These are phyloP conservation scores for Griposia aprilina DNA, from an alignment of 2,888 invertebrate species.

Conservation along the genomic window DNA sequence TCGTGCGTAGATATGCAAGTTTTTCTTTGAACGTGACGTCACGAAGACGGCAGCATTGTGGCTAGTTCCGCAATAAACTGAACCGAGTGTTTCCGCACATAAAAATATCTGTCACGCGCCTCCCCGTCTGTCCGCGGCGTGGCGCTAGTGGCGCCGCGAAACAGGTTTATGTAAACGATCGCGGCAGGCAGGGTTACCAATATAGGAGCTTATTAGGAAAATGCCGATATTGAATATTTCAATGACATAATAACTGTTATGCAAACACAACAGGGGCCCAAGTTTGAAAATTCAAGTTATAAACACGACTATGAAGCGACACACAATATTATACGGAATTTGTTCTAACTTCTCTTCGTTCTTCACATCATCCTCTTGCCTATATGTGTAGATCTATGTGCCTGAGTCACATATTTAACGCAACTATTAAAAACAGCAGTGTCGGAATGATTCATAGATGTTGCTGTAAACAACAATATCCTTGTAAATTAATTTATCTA, in stretches of 20 bases:
- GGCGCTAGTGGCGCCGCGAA: conserved; percentile 58
- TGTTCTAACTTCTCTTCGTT: neutral
- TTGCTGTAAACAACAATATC: neutral
- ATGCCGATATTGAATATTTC: neutral
- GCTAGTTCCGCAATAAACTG: conserved; percentile 72
- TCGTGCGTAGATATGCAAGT: conserved; percentile 47
- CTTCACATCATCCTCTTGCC: neutral
- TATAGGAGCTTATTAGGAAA: neutral
- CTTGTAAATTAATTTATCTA: neutral
- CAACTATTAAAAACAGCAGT: neutral
- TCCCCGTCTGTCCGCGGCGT: conserved; percentile 47
- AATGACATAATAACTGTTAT: neutral
- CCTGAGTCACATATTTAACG: neutral
- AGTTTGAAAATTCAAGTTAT: neutral
- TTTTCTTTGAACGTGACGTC: conserved; percentile 60
- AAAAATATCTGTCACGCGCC: conserved; percentile 77
- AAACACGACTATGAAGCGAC: neutral
- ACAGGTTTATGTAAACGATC: conserved; percentile 66
- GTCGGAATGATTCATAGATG: neutral
- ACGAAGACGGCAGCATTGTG: conserved; percentile 50
- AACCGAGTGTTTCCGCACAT: conserved; percentile 74
- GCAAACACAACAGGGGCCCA: neutral
- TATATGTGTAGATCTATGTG: neutral
- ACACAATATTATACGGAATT: neutral
- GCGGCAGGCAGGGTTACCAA: conserved; percentile 56